Conservation (phyloP, 2,797 vertebrate genomes). For the Eleutherodactylus coqui region DNA sequence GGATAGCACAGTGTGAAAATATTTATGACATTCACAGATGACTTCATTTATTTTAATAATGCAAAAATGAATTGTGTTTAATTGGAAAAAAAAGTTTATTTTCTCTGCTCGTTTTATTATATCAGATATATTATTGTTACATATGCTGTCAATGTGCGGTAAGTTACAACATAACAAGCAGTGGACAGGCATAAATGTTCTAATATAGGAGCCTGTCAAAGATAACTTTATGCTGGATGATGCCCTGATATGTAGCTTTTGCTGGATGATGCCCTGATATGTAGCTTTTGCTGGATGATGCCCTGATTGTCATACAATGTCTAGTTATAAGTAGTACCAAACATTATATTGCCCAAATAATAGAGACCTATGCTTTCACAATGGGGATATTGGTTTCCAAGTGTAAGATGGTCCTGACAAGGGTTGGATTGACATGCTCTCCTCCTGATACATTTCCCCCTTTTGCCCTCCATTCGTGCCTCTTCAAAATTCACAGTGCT, state of each 20-base stretch:
- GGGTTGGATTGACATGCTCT: no score
- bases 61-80: conserved; percentile 70
- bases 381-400: no score
- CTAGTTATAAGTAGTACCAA: neutral
- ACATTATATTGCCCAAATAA: neutral
- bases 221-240: no score
- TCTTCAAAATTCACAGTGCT: no score
- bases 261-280: no score
- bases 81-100: conserved; percentile 69
- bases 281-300: no score
- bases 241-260: no score
- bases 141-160: conserved; percentile 22
- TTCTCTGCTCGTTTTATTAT: conserved; percentile 34
- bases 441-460: no score
- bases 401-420: no score
- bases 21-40: conserved; percentile 69
- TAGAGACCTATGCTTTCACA: neutral
- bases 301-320: neutral
- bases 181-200: no score
- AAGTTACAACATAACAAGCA: neutral
- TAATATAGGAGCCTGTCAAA: neutral
- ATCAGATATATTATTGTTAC: conserved; percentile 33
- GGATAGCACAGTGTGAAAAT: conserved; percentile 71
- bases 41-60: conserved; percentile 75
- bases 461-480: no score